phyloP scores from a whole-genome alignment of 2,797 vertebrate species.

The Sebastes umbrosus region DNA sequence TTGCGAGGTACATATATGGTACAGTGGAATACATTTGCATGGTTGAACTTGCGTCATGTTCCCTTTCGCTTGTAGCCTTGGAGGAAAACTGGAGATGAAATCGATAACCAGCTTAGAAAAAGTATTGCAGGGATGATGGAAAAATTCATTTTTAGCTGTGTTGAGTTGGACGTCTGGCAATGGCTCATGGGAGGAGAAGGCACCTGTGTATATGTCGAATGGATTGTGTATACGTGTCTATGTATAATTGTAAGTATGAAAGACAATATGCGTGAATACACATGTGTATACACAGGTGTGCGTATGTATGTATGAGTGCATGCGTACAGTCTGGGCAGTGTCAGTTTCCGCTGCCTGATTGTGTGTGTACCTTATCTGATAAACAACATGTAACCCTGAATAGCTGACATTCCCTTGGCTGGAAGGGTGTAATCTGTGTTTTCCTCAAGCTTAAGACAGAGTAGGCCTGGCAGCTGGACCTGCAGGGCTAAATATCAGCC shows the following conservation, averaged over 20 bases:
- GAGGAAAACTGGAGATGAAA: slow-evolving; percentile 48
- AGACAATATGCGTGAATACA: slow-evolving; percentile 71
- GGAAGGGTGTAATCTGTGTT: slow-evolving; percentile 58
- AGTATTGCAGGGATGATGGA: slow-evolving; percentile 18
- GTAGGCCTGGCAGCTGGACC: slow-evolving; percentile 31
- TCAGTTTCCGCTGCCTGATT: slow-evolving; percentile 71
- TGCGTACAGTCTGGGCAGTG: slow-evolving; percentile 50
- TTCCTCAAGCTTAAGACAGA: slow-evolving; percentile 23
- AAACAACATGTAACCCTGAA: slow-evolving; percentile 74
- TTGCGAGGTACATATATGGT: slow-evolving; percentile 55
- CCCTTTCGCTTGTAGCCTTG: slow-evolving; percentile 40
- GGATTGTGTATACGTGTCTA: slow-evolving; percentile 53
- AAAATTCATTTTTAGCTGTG: slow-evolving; percentile 18
- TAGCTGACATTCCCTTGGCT: slow-evolving; percentile 69
- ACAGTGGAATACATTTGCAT: slow-evolving; percentile 62
- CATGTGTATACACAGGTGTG: slow-evolving; percentile 70
- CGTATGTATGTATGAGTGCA: slow-evolving; percentile 32
- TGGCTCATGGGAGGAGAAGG: slow-evolving; percentile 36
- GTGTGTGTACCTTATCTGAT: slow-evolving; percentile 78
- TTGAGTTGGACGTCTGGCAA: slow-evolving; percentile 42
- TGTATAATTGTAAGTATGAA: slow-evolving; percentile 61
- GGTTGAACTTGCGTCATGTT: slow-evolving; percentile 65
- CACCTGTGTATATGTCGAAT: slow-evolving; percentile 64
- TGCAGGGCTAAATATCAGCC: slow-evolving; percentile 26
- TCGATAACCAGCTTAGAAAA: slow-evolving; percentile 46